Evolutionary conservation across 2,888 invertebrate genomes (phyloP).

Genomic region (Scaptomyza caliginosa): DNA sequence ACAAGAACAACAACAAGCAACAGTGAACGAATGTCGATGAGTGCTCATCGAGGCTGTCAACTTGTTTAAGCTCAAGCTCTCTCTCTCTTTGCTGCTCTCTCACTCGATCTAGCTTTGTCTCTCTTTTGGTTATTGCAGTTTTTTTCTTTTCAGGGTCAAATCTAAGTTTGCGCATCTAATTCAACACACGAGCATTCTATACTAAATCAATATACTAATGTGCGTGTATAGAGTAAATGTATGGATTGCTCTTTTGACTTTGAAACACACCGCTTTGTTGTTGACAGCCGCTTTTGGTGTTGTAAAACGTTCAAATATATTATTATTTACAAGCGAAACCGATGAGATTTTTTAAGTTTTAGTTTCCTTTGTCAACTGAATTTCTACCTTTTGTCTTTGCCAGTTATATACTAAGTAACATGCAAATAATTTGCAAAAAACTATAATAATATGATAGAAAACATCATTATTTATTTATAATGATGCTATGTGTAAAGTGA

Average conservation of each 20-base stretch:
- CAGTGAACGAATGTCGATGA: slow-evolving; percentile 35
- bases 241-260: slow-evolving; percentile 57
- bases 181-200: slow-evolving; percentile 33
- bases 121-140: slow-evolving; percentile 41
- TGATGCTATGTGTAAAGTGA: slow-evolving; percentile 5
- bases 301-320: slow-evolving; percentile 18
- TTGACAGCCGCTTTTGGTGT: slow-evolving; percentile 52
- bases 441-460: slow-evolving; percentile 8
- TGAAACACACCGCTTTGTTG: slow-evolving; percentile 62
- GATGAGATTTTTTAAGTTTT: not conserved
- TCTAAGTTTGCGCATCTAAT: slow-evolving; percentile 65
- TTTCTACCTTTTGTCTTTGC: not conserved
- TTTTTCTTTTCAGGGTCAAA: slow-evolving; percentile 66
- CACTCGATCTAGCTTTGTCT: slow-evolving; percentile 1
- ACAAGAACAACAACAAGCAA: slow-evolving; percentile 41
- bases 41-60: slow-evolving; percentile 65
- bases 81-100: slow-evolving; percentile 9
- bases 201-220: slow-evolving; percentile 12
- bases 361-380: not conserved
- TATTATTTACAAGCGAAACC: not conserved
- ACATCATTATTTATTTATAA: slow-evolving; percentile 29
- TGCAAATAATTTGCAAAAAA: slow-evolving; percentile 16
- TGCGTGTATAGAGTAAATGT: slow-evolving; percentile 39
- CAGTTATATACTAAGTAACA: not conserved
- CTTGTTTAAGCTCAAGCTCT: slow-evolving; percentile 37